Base-by-base conservation (phyloP, 35 echinoderm and acorn worm species). In the Holothuria glaberrima region DNA sequence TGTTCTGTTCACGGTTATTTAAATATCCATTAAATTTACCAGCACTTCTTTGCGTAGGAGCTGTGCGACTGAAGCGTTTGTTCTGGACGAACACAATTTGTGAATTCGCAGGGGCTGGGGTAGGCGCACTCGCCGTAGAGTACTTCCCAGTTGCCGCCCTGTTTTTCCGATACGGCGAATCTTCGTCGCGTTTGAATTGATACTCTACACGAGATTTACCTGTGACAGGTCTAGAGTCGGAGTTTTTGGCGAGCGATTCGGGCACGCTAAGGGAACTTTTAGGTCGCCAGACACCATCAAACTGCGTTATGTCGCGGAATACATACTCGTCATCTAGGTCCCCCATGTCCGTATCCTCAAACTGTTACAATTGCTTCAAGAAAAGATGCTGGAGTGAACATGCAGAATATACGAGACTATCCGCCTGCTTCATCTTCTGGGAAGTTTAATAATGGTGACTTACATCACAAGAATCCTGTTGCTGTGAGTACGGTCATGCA, bases 201-300 rank as follows among this genome's bases (percentile, higher is more conserved):
- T 75, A 75, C 44, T 82, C 79, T 14, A 82, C 54, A n/a, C 79
- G 25, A 82, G 79, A 82, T 28, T 56, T 82, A 30, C 57, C 79
- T 36, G 48, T 82, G 6, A 82, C 79, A 50, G 71, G 71, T 21
- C 71, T 28, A 16, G 79, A 58, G 48, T 27, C 48, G 30, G n/a
- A 30, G 9, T 29, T 30, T 24, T 66, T 68, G 14, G 33, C 30
- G 64, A 30, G 13, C 5, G 79, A 58, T 29, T 57, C 79, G 44
- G 79, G 79, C 2, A 57, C 30, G n/a, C 83, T 86, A 18, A 86
- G 30, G 14, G 83, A 86, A 86, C 83, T 86, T 45, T 66, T 63
- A 16, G 83, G 83, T 18, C 83, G 83, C 83, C 83, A 86, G 12
- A 68, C 48, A 24, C 62, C 48, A 27, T 86, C 35, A 34, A 54